These are phyloP conservation scores for Drosophila demipolita DNA, from an alignment of 2,888 invertebrate genomes.

Conservation along the genomic window DNA sequence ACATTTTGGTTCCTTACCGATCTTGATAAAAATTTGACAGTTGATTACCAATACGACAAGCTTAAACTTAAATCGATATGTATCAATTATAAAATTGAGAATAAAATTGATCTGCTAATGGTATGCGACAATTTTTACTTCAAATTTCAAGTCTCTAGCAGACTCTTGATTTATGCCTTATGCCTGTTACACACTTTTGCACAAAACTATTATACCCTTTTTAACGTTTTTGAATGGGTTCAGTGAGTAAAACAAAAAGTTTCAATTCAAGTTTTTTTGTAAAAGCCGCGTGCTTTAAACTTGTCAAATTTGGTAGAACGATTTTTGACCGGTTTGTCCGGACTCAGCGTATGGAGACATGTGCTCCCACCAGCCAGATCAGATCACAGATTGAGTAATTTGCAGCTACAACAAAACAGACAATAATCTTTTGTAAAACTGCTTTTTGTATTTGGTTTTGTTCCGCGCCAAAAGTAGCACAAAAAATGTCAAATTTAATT, in stretches of 20 bases:
- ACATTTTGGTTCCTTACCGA: neutral
- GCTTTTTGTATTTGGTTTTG: conserved; percentile 28
- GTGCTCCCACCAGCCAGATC: conserved; percentile 39
- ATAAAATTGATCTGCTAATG: neutral
- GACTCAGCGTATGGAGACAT: conserved; percentile 25
- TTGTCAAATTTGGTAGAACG: conserved; percentile 76
- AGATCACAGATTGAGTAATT: conserved; percentile 65
- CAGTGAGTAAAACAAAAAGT: conserved; percentile 2
- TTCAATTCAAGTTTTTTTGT: conserved; percentile 34
- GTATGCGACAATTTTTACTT: neutral
- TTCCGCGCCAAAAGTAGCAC: conserved; percentile 69
- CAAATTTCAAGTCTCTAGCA: neutral
- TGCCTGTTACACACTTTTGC: neutral
- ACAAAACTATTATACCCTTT: neutral
- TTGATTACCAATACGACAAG: neutral
- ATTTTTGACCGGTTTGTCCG: conserved; percentile 77
- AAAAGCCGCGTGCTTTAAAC: conserved; percentile 51
- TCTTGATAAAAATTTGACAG: neutral
- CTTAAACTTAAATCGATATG: neutral
- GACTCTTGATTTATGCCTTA: neutral
- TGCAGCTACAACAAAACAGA: conserved; percentile 35
- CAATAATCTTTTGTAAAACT: conserved; percentile 36
- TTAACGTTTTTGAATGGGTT: neutral
- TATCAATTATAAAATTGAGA: neutral
- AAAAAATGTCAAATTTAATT: conserved; percentile 76